Percentiles rank a stretch among this genome's conserved stretches.
Conservation (phyloP, 2,113 vertebrate species). For the Maccullochella peelii region DNA sequence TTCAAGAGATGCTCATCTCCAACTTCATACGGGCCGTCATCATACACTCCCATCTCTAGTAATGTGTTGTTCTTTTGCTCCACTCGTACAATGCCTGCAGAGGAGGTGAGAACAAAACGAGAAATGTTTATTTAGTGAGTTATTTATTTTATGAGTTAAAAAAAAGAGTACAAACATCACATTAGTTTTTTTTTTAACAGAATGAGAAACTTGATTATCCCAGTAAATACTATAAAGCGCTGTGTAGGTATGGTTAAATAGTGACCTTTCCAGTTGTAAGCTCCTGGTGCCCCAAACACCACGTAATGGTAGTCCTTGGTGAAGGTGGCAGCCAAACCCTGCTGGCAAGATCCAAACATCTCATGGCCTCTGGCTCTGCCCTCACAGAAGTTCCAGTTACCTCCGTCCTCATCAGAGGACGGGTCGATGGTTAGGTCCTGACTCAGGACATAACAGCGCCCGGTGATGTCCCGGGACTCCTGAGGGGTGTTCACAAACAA, state of each 20-base stretch:
- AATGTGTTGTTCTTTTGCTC: slow-evolving; percentile 94
- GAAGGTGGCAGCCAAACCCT: slow-evolving; percentile 95
- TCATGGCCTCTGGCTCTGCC: slow-evolving; percentile 90
- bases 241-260: background rate
- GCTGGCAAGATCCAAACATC: slow-evolving; percentile 95
- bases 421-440: slow-evolving; percentile 89
- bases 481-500: slow-evolving; percentile 85
- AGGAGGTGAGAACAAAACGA: background rate
- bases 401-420: slow-evolving; percentile 86
- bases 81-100: slow-evolving; percentile 90
- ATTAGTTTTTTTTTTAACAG: background rate
- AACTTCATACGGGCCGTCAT: slow-evolving; percentile 96
- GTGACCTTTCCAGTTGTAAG: slow-evolving; percentile 97
- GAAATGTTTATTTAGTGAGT: background rate
- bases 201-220: background rate
- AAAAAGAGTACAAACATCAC: background rate
- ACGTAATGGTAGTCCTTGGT: slow-evolving; percentile 94
- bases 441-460: slow-evolving; percentile 94
- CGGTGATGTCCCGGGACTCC: slow-evolving; percentile 91
- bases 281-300: slow-evolving; percentile 95
- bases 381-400: slow-evolving; percentile 90
- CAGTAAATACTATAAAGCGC: background rate
- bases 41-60: slow-evolving; percentile 88
- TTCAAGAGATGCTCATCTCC: slow-evolving; percentile 85
- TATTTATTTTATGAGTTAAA: too few relatives aligned